phyloP scores from a whole-genome alignment of 2,888 invertebrate genomes.

The Brenthis daphne region DNA sequence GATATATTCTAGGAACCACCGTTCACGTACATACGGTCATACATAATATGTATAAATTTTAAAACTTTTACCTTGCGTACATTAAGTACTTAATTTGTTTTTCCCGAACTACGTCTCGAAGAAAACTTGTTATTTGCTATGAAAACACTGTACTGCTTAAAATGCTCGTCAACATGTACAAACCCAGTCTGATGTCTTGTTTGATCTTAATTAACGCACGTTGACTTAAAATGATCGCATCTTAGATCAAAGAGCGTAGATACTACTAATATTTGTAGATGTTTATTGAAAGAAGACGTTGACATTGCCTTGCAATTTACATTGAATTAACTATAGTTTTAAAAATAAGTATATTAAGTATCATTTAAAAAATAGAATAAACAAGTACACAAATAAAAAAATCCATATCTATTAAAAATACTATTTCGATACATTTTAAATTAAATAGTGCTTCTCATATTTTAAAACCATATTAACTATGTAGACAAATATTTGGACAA shows the following conservation, averaged over 20 bases:
- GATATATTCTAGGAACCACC: too few relatives aligned
- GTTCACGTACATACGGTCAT: too few relatives aligned
- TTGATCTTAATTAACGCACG: constrained; percentile 80
- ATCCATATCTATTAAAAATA: too few relatives aligned
- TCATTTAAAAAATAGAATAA: too few relatives aligned
- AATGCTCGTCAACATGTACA: constrained; percentile 26
- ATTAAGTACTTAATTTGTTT: constrained; percentile 1
- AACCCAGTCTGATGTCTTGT: constrained; percentile 61
- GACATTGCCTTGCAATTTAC: constrained; percentile 32
- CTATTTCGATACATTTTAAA: too few relatives aligned
- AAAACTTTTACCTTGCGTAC: too few relatives aligned
- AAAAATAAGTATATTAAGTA: too few relatives aligned
- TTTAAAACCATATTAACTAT: too few relatives aligned
- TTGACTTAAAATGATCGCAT: constrained; percentile 67
- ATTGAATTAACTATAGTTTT: background rate
- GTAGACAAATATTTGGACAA: too few relatives aligned
- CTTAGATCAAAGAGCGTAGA: constrained; percentile 69
- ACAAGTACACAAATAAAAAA: too few relatives aligned
- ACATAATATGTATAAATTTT: too few relatives aligned
- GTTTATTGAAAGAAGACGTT: constrained; percentile 73
- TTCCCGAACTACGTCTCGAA: background rate
- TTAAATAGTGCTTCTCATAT: too few relatives aligned
- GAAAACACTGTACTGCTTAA: constrained; percentile 31
- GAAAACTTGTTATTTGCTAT: constrained; percentile 24
- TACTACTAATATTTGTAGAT: constrained; percentile 69